Conservation (phyloP, 2,113 vertebrate species). For the Podarcis muralis region DNA sequence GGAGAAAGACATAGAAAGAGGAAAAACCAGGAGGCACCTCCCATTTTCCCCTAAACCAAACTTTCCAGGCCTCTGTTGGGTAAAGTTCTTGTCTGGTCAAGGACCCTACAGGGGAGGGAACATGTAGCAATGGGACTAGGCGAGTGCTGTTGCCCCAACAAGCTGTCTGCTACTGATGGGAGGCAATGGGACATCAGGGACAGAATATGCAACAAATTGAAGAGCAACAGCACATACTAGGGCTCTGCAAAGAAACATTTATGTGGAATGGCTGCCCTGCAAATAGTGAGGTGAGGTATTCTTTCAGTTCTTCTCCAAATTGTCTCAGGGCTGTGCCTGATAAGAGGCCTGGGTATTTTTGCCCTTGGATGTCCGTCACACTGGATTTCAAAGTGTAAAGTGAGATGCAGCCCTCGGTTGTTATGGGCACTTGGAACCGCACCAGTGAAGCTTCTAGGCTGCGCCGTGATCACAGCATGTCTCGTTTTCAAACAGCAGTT, state of each 20-base stretch:
- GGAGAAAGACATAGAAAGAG: too few relatives aligned
- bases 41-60: neutral
- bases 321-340: neutral
- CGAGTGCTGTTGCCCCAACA: too few relatives aligned
- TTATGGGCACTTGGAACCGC: neutral
- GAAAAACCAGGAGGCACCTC: neutral
- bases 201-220: neutral
- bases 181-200: neutral
- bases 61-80: neutral
- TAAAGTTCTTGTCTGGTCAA: neutral
- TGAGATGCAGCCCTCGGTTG: neutral
- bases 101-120: too few relatives aligned
- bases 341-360: neutral
- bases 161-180: too few relatives aligned
- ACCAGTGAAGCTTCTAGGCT: neutral
- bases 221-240: neutral
- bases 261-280: too few relatives aligned
- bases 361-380: too few relatives aligned
- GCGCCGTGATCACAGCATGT: too few relatives aligned
- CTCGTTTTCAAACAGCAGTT: neutral
- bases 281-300: too few relatives aligned
- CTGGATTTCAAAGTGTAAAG: neutral
- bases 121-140: too few relatives aligned
- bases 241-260: neutral
- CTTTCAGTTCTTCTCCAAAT: neutral